Conservation (phyloP, 2,888 invertebrate genomes). For the Netelia melanura region DNA sequence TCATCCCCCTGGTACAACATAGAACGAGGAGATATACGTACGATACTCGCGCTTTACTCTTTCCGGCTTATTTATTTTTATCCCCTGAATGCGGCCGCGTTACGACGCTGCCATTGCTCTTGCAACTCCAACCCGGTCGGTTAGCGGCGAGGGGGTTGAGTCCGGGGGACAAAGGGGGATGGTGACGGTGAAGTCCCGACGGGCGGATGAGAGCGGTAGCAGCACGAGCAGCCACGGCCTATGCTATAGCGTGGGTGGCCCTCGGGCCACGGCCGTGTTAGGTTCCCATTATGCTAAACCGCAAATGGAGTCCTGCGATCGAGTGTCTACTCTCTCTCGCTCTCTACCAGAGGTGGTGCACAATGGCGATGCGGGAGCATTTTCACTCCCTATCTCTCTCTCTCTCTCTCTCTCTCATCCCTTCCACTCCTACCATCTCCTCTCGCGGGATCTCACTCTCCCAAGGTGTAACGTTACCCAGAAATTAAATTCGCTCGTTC, state of each 20-base stretch:
- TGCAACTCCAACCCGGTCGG: slow-evolving; percentile 61
- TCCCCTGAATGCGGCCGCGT: slow-evolving; percentile 69
- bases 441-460: slow-evolving; percentile 71
- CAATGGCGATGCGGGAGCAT: slow-evolving; percentile 75
- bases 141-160: slow-evolving; percentile 40
- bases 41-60: slow-evolving; percentile 51
- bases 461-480: slow-evolving; percentile 84
- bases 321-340: slow-evolving; percentile 81
- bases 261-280: slow-evolving; percentile 79
- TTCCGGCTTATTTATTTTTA: slow-evolving; percentile 74
- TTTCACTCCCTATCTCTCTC: slow-evolving; percentile 47
- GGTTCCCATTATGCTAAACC: slow-evolving; percentile 85
- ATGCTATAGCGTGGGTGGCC: slow-evolving; percentile 71
- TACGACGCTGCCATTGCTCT: slow-evolving; percentile 61
- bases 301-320: slow-evolving; percentile 85
- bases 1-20: slow-evolving; percentile 4
- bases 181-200: slow-evolving; percentile 62
- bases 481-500: slow-evolving; percentile 83
- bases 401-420: slow-evolving; percentile 72
- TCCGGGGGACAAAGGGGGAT: slow-evolving; percentile 29
- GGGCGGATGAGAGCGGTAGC: slow-evolving; percentile 58
- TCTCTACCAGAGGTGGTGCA: slow-evolving; percentile 76
- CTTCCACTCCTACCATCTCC: slow-evolving; percentile 6
- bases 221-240: slow-evolving; percentile 38
- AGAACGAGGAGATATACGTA: slow-evolving; percentile 27